Evolutionary conservation across 1,140 invertebrate genomes (phyloP).

Genomic region (Globodera ellingtonae): DNA sequence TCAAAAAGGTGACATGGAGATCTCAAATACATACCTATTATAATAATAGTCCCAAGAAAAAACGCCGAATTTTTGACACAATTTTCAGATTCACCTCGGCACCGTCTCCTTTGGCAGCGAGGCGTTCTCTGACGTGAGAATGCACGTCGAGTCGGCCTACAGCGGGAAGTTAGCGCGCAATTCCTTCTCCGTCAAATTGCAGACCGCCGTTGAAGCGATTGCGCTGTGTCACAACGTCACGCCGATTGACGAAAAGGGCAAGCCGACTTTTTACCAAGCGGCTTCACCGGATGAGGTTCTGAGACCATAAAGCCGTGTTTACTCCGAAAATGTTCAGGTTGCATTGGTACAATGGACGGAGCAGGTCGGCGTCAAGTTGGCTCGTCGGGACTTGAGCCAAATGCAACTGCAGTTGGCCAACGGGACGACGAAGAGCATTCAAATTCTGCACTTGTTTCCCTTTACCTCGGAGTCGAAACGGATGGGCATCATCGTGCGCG

Average conservation of each 20-base stretch:
- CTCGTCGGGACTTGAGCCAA: conserved; percentile 76
- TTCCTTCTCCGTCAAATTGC: conserved; percentile 61
- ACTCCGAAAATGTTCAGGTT: conserved; percentile 68
- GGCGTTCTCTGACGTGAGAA: conserved; percentile 57
- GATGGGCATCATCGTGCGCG: conserved; percentile 97
- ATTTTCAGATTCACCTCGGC: conserved; percentile 61
- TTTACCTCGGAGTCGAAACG: conserved; percentile 97
- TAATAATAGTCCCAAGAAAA: neutral
- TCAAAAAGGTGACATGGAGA: conserved; percentile 53
- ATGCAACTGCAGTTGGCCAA: conserved; percentile 80
- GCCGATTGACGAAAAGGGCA: conserved; percentile 80
- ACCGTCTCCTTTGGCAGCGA: conserved; percentile 63
- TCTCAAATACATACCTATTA: neutral
- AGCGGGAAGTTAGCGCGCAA: conserved; percentile 56
- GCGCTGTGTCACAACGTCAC: conserved; percentile 99
- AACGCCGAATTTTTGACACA: too few relatives aligned
- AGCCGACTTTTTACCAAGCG: conserved; percentile 75
- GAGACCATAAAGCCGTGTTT: too few relatives aligned
- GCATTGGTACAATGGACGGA: conserved; percentile 81
- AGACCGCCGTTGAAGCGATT: conserved; percentile 84
- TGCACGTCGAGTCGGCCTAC: conserved; percentile 61
- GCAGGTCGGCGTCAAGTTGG: conserved; percentile 72
- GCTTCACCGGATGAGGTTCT: conserved; percentile 93
- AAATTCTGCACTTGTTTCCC: conserved; percentile 92
- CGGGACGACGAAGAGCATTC: conserved; percentile 76